Evolutionary conservation across 2,888 invertebrate species (phyloP).

Genomic region (Ectemnius cavifrons): DNA sequence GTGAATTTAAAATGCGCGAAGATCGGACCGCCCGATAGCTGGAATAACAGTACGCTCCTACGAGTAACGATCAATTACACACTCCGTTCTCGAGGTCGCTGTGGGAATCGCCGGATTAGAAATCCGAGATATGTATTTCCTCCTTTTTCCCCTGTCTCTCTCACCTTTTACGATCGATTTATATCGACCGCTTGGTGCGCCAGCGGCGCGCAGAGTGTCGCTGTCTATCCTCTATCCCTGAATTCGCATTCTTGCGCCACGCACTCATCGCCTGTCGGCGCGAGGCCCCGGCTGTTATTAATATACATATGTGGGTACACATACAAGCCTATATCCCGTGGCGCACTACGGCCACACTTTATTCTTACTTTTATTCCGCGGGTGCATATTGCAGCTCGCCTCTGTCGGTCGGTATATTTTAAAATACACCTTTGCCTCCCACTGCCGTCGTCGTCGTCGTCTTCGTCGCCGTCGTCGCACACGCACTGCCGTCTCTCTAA

Average conservation of each 20-base stretch:
- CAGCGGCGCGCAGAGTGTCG: neutral
- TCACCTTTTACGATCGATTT: neutral
- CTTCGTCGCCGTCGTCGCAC: neutral
- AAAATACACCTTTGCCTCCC: conserved; percentile 53
- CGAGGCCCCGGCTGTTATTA: too few species aligned
- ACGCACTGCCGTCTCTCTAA: conserved; percentile 38
- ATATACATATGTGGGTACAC: too few species aligned
- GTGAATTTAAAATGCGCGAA: conserved; percentile 61
- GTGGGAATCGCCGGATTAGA: conserved; percentile 31
- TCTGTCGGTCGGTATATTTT: conserved; percentile 46
- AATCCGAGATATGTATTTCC: conserved; percentile 39
- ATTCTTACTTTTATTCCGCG: conserved; percentile 32
- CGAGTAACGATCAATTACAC: conserved; percentile 58
- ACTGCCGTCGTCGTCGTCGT: conserved; percentile 13
- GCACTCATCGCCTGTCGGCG: neutral
- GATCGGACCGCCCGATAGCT: conserved; percentile 50
- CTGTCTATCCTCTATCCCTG: neutral
- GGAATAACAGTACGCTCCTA: conserved; percentile 55
- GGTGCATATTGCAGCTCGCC: conserved; percentile 48
- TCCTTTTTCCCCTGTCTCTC: neutral
- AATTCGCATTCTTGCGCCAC: conserved; percentile 7
- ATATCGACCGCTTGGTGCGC: neutral
- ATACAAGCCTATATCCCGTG: neutral
- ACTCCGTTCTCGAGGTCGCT: neutral
- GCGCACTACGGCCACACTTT: conserved; percentile 19